A percentile compares a stretch with the other conserved stretches of the same genome.
Evolutionary conservation across 2,113 vertebrate genomes (phyloP).

Genomic region (Sceloporus tristichus): DNA sequence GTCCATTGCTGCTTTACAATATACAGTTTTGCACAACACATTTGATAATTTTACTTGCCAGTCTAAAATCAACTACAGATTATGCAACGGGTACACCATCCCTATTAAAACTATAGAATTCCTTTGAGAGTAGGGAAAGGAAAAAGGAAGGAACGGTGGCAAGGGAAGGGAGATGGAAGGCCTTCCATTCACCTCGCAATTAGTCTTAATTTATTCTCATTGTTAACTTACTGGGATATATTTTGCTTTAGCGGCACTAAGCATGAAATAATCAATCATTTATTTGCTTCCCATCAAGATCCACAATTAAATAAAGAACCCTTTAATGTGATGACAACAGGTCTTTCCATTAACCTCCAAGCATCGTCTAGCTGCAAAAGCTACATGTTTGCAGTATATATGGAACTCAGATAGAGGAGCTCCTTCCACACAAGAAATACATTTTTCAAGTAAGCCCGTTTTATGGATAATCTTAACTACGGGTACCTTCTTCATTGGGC

Average conservation of each 20-base stretch:
- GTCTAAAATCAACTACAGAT: constrained; percentile 50
- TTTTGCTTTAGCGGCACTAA: constrained; percentile 55
- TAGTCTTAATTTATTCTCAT: constrained; percentile 73
- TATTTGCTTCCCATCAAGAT: constrained; percentile 62
- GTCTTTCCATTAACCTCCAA: constrained; percentile 65
- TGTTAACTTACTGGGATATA: constrained; percentile 71
- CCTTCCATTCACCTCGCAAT: constrained; percentile 63
- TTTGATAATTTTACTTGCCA: constrained; percentile 11
- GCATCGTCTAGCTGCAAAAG: constrained; percentile 42
- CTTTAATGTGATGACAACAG: constrained; percentile 34
- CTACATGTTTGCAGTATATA: not conserved
- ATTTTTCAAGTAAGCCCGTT: not conserved
- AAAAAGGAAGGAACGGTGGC: constrained; percentile 23
- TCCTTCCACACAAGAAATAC: not conserved
- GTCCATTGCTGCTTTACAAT: constrained; percentile 29
- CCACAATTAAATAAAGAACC: constrained; percentile 63
- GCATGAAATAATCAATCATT: constrained; percentile 63
- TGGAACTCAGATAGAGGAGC: not conserved
- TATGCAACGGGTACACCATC: not conserved
- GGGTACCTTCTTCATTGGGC: fast-evolving
- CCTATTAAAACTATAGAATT: constrained; percentile 12
- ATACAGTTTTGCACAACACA: not conserved
- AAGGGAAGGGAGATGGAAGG: constrained; percentile 38
- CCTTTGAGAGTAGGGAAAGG: constrained; percentile 11
- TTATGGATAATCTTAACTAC: constrained; percentile 3